These are phyloP conservation scores for Stictonetta naevosa DNA, from an alignment of 2,113 vertebrate genomes.

Conservation along the genomic window DNA sequence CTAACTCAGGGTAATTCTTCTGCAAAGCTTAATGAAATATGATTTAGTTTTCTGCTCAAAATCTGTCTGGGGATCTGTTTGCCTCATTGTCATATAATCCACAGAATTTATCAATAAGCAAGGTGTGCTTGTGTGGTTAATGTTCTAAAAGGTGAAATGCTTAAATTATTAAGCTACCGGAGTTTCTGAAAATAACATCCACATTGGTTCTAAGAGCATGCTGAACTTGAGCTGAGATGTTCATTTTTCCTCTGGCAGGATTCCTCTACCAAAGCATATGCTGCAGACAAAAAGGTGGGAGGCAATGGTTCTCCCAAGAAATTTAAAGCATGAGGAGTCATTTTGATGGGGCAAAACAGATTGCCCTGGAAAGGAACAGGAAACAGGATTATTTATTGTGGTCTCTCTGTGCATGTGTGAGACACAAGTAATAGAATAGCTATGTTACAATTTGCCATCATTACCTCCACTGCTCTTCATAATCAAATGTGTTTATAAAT, in stretches of 20 bases:
- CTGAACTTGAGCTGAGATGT: background rate
- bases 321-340: background rate
- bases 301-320: background rate
- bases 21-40: background rate
- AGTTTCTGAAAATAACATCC: background rate
- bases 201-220: background rate
- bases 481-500: background rate
- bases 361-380: background rate
- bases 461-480: background rate
- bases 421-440: background rate
- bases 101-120: background rate
- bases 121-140: background rate
- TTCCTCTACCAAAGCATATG: background rate
- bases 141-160: background rate
- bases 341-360: background rate
- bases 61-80: background rate
- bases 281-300: background rate
- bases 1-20: background rate
- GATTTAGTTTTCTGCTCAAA: background rate
- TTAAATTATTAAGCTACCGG: background rate
- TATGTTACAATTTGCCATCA: background rate
- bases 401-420: background rate
- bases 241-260: background rate
- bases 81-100: background rate
- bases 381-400: background rate